Evolutionary conservation across 2,797 vertebrate species (phyloP), one percentile per base, ranked within the genome.

Genomic region (Karalla daura): DNA sequence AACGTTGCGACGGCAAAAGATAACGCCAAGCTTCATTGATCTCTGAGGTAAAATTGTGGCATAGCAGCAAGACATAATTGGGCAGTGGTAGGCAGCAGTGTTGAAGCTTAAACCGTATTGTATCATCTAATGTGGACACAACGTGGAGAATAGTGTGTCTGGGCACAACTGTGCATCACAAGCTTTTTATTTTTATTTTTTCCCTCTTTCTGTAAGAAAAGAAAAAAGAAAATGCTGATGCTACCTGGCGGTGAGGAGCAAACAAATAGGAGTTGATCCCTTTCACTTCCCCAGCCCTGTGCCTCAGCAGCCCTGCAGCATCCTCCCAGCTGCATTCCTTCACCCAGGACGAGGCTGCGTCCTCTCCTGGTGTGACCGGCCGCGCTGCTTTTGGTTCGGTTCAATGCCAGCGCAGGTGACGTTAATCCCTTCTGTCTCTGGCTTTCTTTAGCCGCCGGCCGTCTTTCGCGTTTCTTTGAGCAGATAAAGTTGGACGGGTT

Each of bases 401-500:
- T 87, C 84, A 72, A 51, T 76, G 84, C 85, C 77, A 82, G 77
- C 37, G 18, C 85, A 92, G 90, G 86, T 91, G 87, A 90, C 46
- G 81, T 10, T 91, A 87, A 92, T 92, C 63, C 40, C 51, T 86
- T 88, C 81, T 88, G 87, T 88, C 85, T 84, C 67, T 53, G 70
- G 64, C 70, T 85, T 87, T 85, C 80, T 88, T 88, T 86, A 82
- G 87, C 89, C 86, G 56, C 71, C n/a, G 83, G 90, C 86, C 55
- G 68, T 83, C 76, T 67, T 87, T 88, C 12, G 49, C 60, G 78
- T 80, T 72, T 55, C 71, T 60, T 74, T 76, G 81, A 88, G 44
- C 74, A 72, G 77, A 90, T 83, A 65, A 86, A 75, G 64, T 80
- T 36, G 55, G 80, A 89, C 53, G 52, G 70, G 79, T 89, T 89